Evolutionary conservation across 2,888 invertebrate species (phyloP), one percentile per base, ranked within the genome.

Genomic region (Unio delphinus): DNA sequence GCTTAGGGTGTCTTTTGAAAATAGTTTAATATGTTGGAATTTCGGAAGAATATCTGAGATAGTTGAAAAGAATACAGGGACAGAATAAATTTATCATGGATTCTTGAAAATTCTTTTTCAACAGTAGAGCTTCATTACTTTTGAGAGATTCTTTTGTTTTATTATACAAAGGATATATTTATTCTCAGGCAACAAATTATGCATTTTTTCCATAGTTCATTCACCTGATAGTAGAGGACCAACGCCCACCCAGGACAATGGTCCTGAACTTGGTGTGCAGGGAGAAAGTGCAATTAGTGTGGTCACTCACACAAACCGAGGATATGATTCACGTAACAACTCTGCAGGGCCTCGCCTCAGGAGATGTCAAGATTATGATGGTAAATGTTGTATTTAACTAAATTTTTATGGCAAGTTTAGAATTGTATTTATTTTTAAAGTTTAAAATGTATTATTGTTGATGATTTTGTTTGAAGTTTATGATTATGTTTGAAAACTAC

Each of bases 181-280:
- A 55, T 34, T 34, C 30, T 65, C 61, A 54, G 26, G n/a, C 63
- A 20, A 30, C 54, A 60, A 23, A 26, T 60, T n/a, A 60, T 64
- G 54, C 11, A 65, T n/a, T 61, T 73, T 71, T 65, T 34, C 64
- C 71, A 23, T 69, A 75, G 45, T 45, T 45, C 45, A 15, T 45
- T 45, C 45, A 58, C 74, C 78, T 34, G 86, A 86, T 73, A 87
- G 86, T 68, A 74, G 86, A 63, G 86, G 86, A 0, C 83, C 86
- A 4, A 87, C 86, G 6, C 86, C 86, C 1, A 81, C 83, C 7
- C 80, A 82, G 59, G 86, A 87, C 73, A 84, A 85, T 72, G 84
- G 84, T 23, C 69, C 69, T 26, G 64, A 64, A 20, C 64, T 61
- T 45, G 69, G 61, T 56, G 69, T 64, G n/a, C 69, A 64, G 11